Base-by-base conservation (phyloP, 2,797 vertebrate genomes). In the Tokudaia muenninki region DNA sequence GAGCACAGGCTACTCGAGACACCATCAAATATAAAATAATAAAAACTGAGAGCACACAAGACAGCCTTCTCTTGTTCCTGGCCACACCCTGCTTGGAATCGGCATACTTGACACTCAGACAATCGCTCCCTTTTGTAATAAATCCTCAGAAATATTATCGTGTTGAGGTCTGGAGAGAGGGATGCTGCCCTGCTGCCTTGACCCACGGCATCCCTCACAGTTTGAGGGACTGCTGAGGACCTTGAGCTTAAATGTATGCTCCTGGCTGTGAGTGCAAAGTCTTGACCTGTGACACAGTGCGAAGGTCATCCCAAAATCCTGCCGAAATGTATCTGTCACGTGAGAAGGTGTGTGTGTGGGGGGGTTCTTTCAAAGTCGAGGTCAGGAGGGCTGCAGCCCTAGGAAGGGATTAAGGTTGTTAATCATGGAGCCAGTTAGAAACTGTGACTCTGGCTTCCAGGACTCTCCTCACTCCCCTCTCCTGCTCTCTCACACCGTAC, bases 191-290 rank as follows among this genome's bases (percentile, higher is more conserved):
- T 11, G 14, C 63, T 47, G 21, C 9, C 75, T 44, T 61, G 1
- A 14, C 29, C 13, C 0, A 24, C 12, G 0, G 0, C n/a, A 78
- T 17, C 63, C 61, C 91, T 41, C 29, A 47, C 1, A 0, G 0
- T 21, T 9, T 22, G 22, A 17, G 4, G 34, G 6, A 3, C 17
- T 12, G 3, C 37, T 0, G 26, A 29, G 10, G 84, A 6, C 12
- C 63, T 29, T 13, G 79, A 0, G 0, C 55, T 37, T 47, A 9
- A 16, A 86, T 24, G 10, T 22, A 24, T 26, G 37, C n/a, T 12
- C 50, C 1, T 1, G 7, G 12, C 9, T 24, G 47, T 26, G 34
- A 0, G 22, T 2, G 34, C 57, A 14, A 6, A 67, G 83, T 50
- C 12, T n/a, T 0, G 13, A 65, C 47, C 37, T 63, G 79, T 34